Base-by-base conservation (phyloP, 35 echinoderm and acorn worm genomes). In the Diadema setosum region DNA sequence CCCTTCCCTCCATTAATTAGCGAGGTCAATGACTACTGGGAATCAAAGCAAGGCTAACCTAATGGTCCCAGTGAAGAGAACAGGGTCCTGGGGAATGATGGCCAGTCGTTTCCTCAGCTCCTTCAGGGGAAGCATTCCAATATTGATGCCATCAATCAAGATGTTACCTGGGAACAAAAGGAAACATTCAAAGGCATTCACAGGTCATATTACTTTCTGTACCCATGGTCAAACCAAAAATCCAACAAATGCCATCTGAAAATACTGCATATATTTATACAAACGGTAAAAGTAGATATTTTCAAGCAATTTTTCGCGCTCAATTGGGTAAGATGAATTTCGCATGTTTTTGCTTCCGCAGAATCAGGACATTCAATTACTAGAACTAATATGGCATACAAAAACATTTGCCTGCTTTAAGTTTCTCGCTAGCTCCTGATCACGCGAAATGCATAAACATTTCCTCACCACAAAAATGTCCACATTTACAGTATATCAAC, bases 41-140 rank as follows among this genome's bases (percentile, higher is more conserved):
- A 25, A 15, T 9, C 3, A 37, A 73, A 9, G 29, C 1, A 12
- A 27, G n/a, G 16, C 89, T 81, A 59, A 91, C 90, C 90, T 91
- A 20, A 91, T 91, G n/a, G 90, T 91, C 44, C 90, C 90, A 43
- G 95, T 94, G 58, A 98, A 98, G 18, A 98, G 81, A 12, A 94
- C 92, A 35, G 96, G 96, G 70, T 98, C 96, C 61, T 98, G 96
- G 16, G 96, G 96, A 45, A 98, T 98, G 67, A 98, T 98, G 34
- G 96, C 96, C 14, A 98, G 45, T 46, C 88, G 82, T 40, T 70
- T 65, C 8, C 96, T 75, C 5, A 98, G 84, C 39, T 88, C 78
- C 50, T 45, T 94, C 15, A 98, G 60, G 24, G 96, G 96, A 45
- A 98, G 48, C 34, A 87, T 85, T 27, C 70, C 69, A 21, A 98